Evolutionary conservation across 64 coral and sea anemone genomes (phyloP).

Genomic region (Cladopsammia gracilis): DNA sequence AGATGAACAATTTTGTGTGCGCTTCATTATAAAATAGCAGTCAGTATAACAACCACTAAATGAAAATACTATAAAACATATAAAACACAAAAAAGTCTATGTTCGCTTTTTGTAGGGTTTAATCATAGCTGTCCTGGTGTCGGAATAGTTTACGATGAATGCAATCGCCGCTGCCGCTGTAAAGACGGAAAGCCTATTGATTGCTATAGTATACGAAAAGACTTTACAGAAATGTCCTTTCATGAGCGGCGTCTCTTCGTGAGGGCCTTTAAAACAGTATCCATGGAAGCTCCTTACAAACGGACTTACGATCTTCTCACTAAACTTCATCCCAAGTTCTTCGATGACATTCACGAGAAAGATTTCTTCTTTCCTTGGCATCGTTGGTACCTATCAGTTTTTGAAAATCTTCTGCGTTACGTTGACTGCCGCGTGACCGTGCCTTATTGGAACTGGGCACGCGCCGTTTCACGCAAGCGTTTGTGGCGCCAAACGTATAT

Average conservation of each 20-base stretch:
- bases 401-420: constrained; percentile 80
- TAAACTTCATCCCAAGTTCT: constrained; percentile 50
- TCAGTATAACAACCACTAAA: no score
- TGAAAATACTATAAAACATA: no score
- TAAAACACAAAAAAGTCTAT: no score
- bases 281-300: constrained; percentile 40
- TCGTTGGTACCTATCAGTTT: constrained; percentile 70
- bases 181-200: constrained; percentile 34
- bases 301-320: constrained; percentile 46
- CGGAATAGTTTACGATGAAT: constrained; percentile 67
- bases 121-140: constrained; percentile 18
- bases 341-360: constrained; percentile 44
- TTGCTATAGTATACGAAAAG: constrained; percentile 79
- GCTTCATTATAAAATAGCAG: no score
- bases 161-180: constrained; percentile 62
- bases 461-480: constrained; percentile 27
- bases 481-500: constrained; percentile 48
- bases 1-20: no score
- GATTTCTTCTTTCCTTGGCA: constrained; percentile 86
- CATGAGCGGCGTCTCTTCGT: constrained; percentile 65
- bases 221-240: constrained; percentile 73
- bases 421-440: constrained; percentile 88
- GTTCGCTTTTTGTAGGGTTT: background rate
- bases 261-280: constrained; percentile 45
- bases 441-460: constrained; percentile 86